A percentile compares a stretch with the other conserved stretches of the same genome.
phyloP scores from a whole-genome alignment of 2,797 vertebrate genomes.

The Synanceia verrucosa region DNA sequence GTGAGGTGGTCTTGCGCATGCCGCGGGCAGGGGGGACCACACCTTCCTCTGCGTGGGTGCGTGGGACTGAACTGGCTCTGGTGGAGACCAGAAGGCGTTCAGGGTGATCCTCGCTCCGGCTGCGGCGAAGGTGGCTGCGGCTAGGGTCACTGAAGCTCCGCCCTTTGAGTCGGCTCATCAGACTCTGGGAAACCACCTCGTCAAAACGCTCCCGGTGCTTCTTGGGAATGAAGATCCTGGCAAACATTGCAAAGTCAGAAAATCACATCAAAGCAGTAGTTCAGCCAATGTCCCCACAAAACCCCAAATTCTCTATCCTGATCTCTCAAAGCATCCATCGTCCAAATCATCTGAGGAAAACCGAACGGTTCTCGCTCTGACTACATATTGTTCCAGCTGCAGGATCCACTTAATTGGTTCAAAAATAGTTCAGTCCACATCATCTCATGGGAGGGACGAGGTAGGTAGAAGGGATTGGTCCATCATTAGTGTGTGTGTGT shows the following conservation, averaged over 20 bases:
- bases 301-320: background rate
- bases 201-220: conserved; percentile 97
- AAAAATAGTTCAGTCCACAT: conserved; percentile 59
- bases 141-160: conserved; percentile 88
- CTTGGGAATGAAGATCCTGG: conserved; percentile 98
- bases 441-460: conserved; percentile 43
- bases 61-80: conserved; percentile 93
- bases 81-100: conserved; percentile 95
- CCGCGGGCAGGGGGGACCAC: conserved; percentile 77
- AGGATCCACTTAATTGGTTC: conserved; percentile 60
- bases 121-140: conserved; percentile 89
- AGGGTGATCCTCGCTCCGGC: conserved; percentile 94
- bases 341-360: conserved; percentile 18
- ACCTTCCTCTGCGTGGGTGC: conserved; percentile 88
- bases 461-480: conserved; percentile 43
- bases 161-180: conserved; percentile 92
- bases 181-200: conserved; percentile 95
- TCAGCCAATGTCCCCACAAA: background rate
- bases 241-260: conserved; percentile 57
- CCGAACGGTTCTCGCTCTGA: conserved; percentile 24
- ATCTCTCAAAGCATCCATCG: conserved; percentile 17
- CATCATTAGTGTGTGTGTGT: conserved; percentile 8
- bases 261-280: conserved; percentile 12
- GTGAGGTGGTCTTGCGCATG: conserved; percentile 89
- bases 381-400: conserved; percentile 45